These are phyloP conservation scores for Trichonephila clavata DNA, from an alignment of 1,140 invertebrate species.

Conservation along the genomic window DNA sequence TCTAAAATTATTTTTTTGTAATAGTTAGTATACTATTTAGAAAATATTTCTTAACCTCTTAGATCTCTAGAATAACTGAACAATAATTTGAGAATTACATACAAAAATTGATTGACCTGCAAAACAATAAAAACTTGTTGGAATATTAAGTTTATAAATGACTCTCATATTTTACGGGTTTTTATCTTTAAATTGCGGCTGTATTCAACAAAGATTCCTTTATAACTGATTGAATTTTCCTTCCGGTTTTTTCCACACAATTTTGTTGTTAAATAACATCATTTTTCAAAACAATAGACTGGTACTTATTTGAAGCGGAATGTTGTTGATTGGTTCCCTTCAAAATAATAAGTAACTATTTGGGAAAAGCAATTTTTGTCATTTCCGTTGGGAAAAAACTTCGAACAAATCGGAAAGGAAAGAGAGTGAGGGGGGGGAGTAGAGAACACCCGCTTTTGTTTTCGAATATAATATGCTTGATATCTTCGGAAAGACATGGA, in stretches of 20 bases:
- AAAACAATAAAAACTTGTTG: no score
- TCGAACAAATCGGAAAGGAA: not conserved
- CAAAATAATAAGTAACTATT: not conserved
- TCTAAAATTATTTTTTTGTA: no score
- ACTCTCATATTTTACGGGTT: not conserved
- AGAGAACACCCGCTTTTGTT: not conserved
- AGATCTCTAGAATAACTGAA: not conserved
- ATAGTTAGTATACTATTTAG: no score
- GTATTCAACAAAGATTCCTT: not conserved
- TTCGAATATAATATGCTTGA: not conserved
- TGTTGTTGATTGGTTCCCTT: not conserved
- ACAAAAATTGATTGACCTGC: no score
- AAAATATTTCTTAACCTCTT: no score
- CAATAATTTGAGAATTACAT: not conserved
- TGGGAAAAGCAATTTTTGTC: not conserved
- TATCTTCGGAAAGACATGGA: not conserved
- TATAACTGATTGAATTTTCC: not conserved
- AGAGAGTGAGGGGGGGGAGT: no score
- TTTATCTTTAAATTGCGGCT: not conserved
- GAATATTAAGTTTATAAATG: not conserved
- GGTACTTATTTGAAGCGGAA: constrained; percentile 3
- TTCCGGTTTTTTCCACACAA: not conserved
- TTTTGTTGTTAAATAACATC: not conserved
- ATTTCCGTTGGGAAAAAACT: not conserved
- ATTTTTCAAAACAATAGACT: not conserved